Percentiles rank a stretch among this genome's conserved stretches.
Conservation (phyloP, 2,888 invertebrate species). For the Andricus curvator region DNA sequence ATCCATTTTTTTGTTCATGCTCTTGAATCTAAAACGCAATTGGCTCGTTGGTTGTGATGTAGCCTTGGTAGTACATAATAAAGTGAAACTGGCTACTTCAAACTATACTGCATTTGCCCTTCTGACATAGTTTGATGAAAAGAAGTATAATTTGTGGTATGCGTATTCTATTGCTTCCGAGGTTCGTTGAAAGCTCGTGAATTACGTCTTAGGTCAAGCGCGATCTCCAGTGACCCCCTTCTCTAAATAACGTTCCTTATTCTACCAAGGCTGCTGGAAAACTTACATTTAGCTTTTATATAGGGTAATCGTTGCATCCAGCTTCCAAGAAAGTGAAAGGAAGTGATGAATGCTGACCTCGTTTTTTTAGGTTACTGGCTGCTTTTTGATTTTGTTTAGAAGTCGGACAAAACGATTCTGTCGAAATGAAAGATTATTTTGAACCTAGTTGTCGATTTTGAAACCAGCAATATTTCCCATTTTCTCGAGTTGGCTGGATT, state of each 20-base stretch:
- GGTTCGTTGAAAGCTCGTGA: constrained; percentile 24
- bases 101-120: background rate
- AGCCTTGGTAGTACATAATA: background rate
- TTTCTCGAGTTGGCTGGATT: background rate
- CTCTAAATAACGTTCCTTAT: constrained; percentile 28
- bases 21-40: background rate
- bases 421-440: background rate
- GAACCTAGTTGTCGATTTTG: background rate
- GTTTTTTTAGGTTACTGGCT: background rate
- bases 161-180: background rate
- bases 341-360: background rate
- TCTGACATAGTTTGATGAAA: constrained; percentile 14
- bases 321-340: background rate
- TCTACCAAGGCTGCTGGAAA: background rate
- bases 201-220: constrained; percentile 39
- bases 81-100: background rate
- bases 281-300: constrained; percentile 1
- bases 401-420: no score
- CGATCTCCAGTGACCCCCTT: constrained; percentile 26
- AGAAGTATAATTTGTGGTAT: background rate
- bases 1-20: background rate
- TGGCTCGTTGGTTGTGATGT: background rate
- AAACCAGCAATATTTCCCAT: background rate
- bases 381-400: background rate
- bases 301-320: background rate